Evolutionary conservation across 2,113 vertebrate genomes (phyloP).

Genomic region (Brachyhypopomus gauderio): DNA sequence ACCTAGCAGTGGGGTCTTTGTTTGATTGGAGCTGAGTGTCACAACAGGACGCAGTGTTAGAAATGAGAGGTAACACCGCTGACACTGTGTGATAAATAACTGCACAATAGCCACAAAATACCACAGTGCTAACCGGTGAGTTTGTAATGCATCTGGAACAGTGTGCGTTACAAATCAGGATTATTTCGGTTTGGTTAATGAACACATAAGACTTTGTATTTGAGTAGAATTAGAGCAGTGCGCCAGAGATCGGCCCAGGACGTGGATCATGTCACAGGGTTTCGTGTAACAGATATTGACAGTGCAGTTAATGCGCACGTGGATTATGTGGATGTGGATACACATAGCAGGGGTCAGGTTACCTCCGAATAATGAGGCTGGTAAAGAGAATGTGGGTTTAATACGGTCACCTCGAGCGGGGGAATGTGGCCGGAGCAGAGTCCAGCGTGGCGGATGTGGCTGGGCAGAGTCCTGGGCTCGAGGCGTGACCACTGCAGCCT

Average conservation of each 20-base stretch:
- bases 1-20: too few relatives aligned
- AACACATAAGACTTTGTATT: neutral
- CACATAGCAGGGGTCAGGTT: neutral
- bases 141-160: neutral
- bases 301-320: neutral
- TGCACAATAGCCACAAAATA: too few relatives aligned
- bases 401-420: neutral
- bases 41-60: too few relatives aligned
- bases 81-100: too few relatives aligned
- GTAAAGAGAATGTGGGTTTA: neutral
- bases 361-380: neutral
- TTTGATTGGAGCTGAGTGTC: too few relatives aligned
- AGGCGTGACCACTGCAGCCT: constrained; percentile 55
- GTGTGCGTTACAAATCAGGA: neutral
- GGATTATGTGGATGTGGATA: neutral
- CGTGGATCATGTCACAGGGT: neutral
- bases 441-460: constrained; percentile 3
- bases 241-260: neutral
- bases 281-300: constrained; percentile 9
- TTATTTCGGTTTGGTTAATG: neutral
- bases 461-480: constrained; percentile 47
- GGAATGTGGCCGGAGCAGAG: neutral
- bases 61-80: too few relatives aligned
- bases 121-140: neutral
- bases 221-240: constrained; percentile 1